Percentiles rank a stretch among this genome's conserved stretches.
Conservation (phyloP, 2,888 invertebrate genomes). For the Linnaemya tessellans region DNA sequence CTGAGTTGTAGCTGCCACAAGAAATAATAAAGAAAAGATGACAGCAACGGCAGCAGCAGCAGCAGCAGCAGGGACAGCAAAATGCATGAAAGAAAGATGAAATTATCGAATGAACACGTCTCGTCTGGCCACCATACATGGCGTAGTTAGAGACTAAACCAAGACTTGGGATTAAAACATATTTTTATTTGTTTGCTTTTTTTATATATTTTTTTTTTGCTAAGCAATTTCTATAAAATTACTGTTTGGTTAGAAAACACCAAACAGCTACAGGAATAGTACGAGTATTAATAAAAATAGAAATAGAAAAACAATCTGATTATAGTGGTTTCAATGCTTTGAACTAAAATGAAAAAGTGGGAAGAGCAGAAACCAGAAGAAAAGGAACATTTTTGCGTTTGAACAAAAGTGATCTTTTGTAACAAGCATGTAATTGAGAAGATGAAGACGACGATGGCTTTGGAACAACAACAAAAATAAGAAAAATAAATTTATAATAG, state of each 20-base stretch:
- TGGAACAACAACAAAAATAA: slow-evolving; percentile 20
- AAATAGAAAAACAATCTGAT: slow-evolving; percentile 44
- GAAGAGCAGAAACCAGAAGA: slow-evolving; percentile 20
- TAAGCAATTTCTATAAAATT: slow-evolving; percentile 59
- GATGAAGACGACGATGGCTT: slow-evolving; percentile 35
- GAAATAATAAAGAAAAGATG: slow-evolving; percentile 39
- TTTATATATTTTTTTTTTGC: slow-evolving; percentile 8
- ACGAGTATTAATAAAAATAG: slow-evolving; percentile 17
- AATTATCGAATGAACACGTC: slow-evolving; percentile 71
- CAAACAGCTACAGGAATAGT: slow-evolving; percentile 12
- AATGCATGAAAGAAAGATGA: slow-evolving; percentile 36
- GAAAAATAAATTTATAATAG: slow-evolving; percentile 26
- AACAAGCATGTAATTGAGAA: slow-evolving; percentile 68
- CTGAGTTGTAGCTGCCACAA: slow-evolving; percentile 11
- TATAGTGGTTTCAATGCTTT: slow-evolving; percentile 49
- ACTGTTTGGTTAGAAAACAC: slow-evolving; percentile 47
- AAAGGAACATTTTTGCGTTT: slow-evolving; percentile 29
- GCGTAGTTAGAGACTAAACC: slow-evolving; percentile 5
- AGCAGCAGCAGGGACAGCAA: slow-evolving; percentile 17
- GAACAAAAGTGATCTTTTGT: slow-evolving; percentile 64
- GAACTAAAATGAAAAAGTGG: slow-evolving; percentile 27
- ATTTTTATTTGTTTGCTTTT: slow-evolving; percentile 8
- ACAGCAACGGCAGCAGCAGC: slow-evolving; percentile 35
- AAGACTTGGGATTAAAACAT: slow-evolving; percentile 46
- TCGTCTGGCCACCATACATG: slow-evolving; percentile 41